These are phyloP conservation scores for Enteromius mattozi DNA, from an alignment of 2,797 vertebrate genomes.

Conservation along the genomic window DNA sequence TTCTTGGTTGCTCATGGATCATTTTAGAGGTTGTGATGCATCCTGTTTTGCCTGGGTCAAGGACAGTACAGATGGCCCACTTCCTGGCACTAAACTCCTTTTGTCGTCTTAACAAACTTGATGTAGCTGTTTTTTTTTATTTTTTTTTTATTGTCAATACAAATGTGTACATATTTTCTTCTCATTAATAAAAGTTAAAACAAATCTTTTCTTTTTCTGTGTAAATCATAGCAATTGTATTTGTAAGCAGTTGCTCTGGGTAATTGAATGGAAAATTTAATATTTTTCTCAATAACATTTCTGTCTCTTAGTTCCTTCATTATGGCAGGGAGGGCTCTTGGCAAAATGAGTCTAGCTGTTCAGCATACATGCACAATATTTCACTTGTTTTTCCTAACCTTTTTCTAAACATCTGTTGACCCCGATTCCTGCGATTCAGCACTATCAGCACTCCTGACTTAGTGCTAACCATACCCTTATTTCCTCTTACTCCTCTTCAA, in stretches of 20 bases:
- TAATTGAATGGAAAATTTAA: background rate
- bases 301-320: background rate
- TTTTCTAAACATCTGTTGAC: background rate
- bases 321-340: too few relatives aligned
- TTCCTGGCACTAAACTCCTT: conserved; percentile 18
- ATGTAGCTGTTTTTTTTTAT: conserved; percentile 1
- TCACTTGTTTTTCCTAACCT: background rate
- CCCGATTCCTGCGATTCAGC: background rate
- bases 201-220: background rate
- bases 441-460: background rate
- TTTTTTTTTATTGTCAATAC: conserved; percentile 1
- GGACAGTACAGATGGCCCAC: conserved; percentile 14
- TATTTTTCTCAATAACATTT: background rate
- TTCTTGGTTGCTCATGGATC: conserved; percentile 55
- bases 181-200: background rate
- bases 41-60: conserved; percentile 34
- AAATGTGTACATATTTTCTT: conserved; percentile 37
- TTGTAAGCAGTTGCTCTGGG: background rate
- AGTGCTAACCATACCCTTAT: background rate
- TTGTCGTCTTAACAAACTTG: conserved; percentile 30
- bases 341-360: background rate
- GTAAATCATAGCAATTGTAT: background rate
- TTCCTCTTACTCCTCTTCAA: background rate
- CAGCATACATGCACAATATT: background rate
- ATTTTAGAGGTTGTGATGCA: conserved; percentile 44